Evolutionary conservation across 2,797 vertebrate species (phyloP).

Genomic region (Esox masquinongy): DNA sequence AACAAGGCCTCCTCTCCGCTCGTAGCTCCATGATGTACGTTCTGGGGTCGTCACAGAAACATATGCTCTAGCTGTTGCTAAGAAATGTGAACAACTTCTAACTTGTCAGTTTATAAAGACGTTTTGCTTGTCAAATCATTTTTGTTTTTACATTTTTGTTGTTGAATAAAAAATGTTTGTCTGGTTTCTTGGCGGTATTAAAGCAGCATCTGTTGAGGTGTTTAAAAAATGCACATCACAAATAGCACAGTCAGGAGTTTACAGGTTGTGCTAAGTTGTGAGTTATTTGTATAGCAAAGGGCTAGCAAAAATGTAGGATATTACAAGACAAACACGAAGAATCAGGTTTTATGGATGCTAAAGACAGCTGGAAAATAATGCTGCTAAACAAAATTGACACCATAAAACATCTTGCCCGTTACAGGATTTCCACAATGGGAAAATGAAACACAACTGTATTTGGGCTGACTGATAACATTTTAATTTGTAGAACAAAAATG

Average conservation of each 20-base stretch:
- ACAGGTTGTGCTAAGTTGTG: background rate
- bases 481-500: no score
- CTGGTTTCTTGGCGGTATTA: background rate
- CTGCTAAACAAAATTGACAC: background rate
- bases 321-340: background rate
- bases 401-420: background rate
- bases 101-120: slow-evolving; percentile 16
- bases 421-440: background rate
- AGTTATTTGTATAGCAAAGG: background rate
- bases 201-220: background rate
- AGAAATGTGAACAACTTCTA: slow-evolving; percentile 27
- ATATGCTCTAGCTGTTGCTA: slow-evolving; percentile 21
- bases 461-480: no score
- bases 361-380: background rate
- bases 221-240: background rate
- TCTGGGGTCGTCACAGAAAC: slow-evolving; percentile 39
- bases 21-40: slow-evolving; percentile 33
- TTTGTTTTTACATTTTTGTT: background rate
- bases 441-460: background rate
- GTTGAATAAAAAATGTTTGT: background rate
- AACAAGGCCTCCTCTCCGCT: slow-evolving; percentile 29
- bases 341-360: background rate
- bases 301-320: background rate
- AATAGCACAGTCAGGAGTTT: background rate
- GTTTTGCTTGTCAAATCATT: background rate